Conservation (phyloP, 2,113 vertebrate species). For the Myocastor coypus region DNA sequence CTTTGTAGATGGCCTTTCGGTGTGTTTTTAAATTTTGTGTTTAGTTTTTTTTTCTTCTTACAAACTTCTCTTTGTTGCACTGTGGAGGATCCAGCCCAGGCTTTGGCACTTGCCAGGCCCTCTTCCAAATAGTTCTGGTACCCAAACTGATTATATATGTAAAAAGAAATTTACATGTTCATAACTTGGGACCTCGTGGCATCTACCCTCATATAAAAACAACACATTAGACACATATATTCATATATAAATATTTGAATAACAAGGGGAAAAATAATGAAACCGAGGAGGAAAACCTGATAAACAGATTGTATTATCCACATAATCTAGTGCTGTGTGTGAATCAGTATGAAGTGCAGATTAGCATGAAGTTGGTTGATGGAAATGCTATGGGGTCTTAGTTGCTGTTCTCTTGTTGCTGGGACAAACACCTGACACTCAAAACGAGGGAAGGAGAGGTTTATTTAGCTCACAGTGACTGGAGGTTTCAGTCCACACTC, state of each 20-base stretch:
- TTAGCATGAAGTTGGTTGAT: background rate
- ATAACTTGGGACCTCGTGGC: background rate
- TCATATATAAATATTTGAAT: background rate
- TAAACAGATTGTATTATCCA: background rate
- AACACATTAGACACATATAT: background rate
- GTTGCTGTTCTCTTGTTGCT: too few relatives aligned
- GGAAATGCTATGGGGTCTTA: background rate
- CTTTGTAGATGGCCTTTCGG: background rate
- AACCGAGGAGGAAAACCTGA: background rate
- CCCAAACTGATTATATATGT: background rate
- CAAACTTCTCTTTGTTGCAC: background rate
- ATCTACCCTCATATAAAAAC: slow-evolving; percentile 21
- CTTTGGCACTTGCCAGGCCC: background rate
- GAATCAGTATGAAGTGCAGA: background rate
- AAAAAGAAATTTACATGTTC: background rate
- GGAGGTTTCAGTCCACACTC: too few relatives aligned
- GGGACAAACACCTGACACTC: too few relatives aligned
- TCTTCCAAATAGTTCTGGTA: background rate
- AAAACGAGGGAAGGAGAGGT: too few relatives aligned
- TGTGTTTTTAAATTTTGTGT: background rate
- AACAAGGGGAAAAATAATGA: background rate
- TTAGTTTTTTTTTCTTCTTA: background rate
- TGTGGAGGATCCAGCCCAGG: background rate
- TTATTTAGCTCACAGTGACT: too few relatives aligned
- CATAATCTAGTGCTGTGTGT: background rate